These are phyloP conservation scores for Chirona hameri DNA, from an alignment of 2,888 invertebrate species.

Conservation along the genomic window DNA sequence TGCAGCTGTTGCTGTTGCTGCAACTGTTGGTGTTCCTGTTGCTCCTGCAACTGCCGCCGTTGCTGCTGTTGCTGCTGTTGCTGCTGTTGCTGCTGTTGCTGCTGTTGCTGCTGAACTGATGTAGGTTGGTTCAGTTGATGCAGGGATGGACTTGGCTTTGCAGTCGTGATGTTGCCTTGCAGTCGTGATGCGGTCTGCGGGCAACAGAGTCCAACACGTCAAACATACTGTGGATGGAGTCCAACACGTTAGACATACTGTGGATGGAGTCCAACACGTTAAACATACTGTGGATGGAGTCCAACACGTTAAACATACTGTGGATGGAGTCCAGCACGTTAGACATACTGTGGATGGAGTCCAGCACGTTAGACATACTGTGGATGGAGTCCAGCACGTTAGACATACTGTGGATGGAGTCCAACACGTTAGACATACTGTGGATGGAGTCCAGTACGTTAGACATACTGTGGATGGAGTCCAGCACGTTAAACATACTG, in stretches of 20 bases:
- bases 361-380: conserved; percentile 45
- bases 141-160: conserved; percentile 40
- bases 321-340: conserved; percentile 50
- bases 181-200: conserved; percentile 76
- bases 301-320: conserved; percentile 45
- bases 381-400: conserved; percentile 50
- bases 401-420: conserved; percentile 45
- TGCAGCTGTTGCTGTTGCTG: too few relatives aligned
- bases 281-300: conserved; percentile 45
- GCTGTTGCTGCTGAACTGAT: conserved; percentile 36
- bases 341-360: conserved; percentile 45
- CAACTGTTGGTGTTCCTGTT: too few relatives aligned
- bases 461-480: conserved; percentile 45
- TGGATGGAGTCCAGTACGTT: conserved; percentile 50
- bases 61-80: conserved; percentile 34
- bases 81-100: conserved; percentile 36
- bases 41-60: too few relatives aligned
- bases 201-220: conserved; percentile 58
- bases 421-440: conserved; percentile 45
- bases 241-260: too few relatives aligned
- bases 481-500: conserved; percentile 45
- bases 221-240: neutral
- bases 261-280: conserved; percentile 50
- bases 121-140: conserved; percentile 36
- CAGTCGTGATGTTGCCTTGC: conserved; percentile 69